phyloP scores from a whole-genome alignment of 2,888 invertebrate species.

The Microplitis deprimator region DNA sequence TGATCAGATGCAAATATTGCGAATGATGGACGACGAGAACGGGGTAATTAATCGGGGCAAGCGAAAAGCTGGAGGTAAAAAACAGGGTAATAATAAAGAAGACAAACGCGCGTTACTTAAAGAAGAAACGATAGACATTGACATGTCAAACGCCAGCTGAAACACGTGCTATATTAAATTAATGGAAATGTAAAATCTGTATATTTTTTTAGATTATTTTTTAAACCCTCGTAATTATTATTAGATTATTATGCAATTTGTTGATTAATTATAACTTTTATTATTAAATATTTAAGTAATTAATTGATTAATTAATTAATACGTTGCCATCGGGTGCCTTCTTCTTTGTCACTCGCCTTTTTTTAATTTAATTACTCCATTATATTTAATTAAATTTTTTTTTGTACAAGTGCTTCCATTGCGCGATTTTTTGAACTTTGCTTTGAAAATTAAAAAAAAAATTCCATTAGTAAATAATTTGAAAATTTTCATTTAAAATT shows the following conservation, averaged over 20 bases:
- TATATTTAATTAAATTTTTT: not conserved
- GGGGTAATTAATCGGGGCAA: constrained; percentile 84
- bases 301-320: not conserved
- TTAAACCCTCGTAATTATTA: not conserved
- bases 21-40: constrained; percentile 96
- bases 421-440: not conserved
- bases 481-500: no score
- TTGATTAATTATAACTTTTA: not conserved
- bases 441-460: not conserved
- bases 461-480: no score
- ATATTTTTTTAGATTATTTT: not conserved
- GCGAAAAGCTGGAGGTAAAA: constrained; percentile 70
- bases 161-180: constrained; percentile 29
- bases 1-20: constrained; percentile 89
- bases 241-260: not conserved
- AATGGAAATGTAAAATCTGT: constrained; percentile 8
- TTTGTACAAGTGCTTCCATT: not conserved
- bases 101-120: constrained; percentile 72
- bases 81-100: constrained; percentile 67
- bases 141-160: constrained; percentile 68
- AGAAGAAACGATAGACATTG: constrained; percentile 68
- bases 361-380: no score
- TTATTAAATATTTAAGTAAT: not conserved
- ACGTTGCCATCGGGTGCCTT: constrained; percentile 14
- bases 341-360: not conserved